A percentile compares a stretch with the other conserved stretches of the same genome.
These are phyloP conservation scores for Troides aeacus DNA, from an alignment of 2,888 invertebrate genomes.

Conservation along the genomic window DNA sequence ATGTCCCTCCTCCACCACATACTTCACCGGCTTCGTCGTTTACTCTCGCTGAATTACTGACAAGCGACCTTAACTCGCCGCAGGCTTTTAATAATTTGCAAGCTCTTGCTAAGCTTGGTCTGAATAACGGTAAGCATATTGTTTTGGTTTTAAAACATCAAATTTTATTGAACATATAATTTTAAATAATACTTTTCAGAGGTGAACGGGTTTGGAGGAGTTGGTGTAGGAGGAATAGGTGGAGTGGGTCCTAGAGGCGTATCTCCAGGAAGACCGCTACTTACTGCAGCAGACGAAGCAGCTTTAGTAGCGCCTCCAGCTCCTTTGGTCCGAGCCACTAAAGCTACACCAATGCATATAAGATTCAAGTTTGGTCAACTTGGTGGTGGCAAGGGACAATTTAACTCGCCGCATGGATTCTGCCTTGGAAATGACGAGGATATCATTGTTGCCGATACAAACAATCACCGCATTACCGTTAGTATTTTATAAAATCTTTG, in stretches of 20 bases:
- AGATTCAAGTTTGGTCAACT: slow-evolving; percentile 96
- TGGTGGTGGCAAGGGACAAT: slow-evolving; percentile 95
- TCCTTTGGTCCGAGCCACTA: slow-evolving; percentile 82
- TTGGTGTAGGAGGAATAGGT: slow-evolving; percentile 69
- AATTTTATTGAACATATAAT: background rate
- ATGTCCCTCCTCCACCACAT: slow-evolving; percentile 75
- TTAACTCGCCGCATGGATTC: slow-evolving; percentile 98
- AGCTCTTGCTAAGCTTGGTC: slow-evolving; percentile 92
- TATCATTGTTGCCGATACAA: slow-evolving; percentile 97
- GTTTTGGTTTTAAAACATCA: background rate
- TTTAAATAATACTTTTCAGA: slow-evolving; percentile 46
- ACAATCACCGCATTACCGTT: slow-evolving; percentile 96
- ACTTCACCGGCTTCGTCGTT: slow-evolving; percentile 83
- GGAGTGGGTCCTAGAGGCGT: slow-evolving; percentile 76
- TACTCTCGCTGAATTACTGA: slow-evolving; percentile 87
- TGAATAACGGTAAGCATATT: slow-evolving; percentile 81
- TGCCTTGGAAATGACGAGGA: slow-evolving; percentile 97
- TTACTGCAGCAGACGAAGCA: slow-evolving; percentile 71
- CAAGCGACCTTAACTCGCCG: slow-evolving; percentile 84
- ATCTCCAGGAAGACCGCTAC: slow-evolving; percentile 69
- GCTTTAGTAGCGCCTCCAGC: slow-evolving; percentile 72
- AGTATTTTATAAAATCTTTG: slow-evolving; percentile 25
- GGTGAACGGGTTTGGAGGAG: slow-evolving; percentile 72
- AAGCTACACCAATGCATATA: slow-evolving; percentile 92
- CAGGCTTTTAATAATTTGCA: slow-evolving; percentile 93